phyloP scores from a whole-genome alignment of 2,888 invertebrate species.

The Caenorhabditis sp. region DNA sequence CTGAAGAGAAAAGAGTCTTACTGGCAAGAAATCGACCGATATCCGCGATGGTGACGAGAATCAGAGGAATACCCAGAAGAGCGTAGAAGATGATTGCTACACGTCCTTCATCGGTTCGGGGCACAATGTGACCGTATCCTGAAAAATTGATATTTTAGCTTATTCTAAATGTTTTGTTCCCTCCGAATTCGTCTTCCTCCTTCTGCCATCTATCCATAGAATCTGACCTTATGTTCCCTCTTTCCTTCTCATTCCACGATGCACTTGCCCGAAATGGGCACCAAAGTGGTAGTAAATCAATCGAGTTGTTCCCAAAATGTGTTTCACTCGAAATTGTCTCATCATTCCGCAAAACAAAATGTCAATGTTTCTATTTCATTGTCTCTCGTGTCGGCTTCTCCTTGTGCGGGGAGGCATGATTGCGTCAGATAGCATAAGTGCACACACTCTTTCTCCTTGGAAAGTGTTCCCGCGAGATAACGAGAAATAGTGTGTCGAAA shows the following conservation, averaged over 20 bases:
- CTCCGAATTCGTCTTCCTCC: neutral
- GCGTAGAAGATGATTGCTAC: constrained; percentile 82
- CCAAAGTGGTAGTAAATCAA: constrained; percentile 49
- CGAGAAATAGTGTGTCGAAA: neutral
- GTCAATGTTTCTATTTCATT: constrained; percentile 40
- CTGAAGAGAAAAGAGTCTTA: constrained; percentile 30
- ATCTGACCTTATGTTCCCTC: constrained; percentile 35
- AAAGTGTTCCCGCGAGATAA: constrained; percentile 60
- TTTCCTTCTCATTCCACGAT: neutral
- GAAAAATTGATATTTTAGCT: constrained; percentile 24
- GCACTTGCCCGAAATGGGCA: neutral
- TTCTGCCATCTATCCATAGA: constrained; percentile 10
- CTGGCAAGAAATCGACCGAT: constrained; percentile 83
- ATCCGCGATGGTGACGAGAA: constrained; percentile 83
- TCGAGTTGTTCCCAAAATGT: constrained; percentile 36
- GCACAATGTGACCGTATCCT: constrained; percentile 83
- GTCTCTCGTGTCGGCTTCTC: constrained; percentile 24
- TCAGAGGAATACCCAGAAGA: constrained; percentile 83
- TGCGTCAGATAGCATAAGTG: constrained; percentile 64
- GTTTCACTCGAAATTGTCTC: constrained; percentile 47
- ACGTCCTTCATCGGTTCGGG: constrained; percentile 82
- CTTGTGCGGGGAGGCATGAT: constrained; percentile 27
- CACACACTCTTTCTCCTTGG: constrained; percentile 23
- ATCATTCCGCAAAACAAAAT: constrained; percentile 29
- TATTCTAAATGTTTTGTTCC: too few relatives aligned